These are phyloP conservation scores for Betta splendens DNA, from an alignment of 2,797 vertebrate species.

Conservation along the genomic window DNA sequence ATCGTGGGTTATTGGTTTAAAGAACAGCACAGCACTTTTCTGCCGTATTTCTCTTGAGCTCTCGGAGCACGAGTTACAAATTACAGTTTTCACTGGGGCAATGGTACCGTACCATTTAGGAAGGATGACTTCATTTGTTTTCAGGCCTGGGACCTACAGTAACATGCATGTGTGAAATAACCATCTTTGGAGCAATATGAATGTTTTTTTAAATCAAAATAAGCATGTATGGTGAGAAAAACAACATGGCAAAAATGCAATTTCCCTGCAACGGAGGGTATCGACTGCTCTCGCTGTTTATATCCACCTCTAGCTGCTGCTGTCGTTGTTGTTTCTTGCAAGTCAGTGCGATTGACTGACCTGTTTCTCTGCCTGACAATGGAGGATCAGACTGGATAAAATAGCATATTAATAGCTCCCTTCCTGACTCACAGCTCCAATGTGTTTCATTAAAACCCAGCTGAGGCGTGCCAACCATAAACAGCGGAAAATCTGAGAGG, in stretches of 20 bases:
- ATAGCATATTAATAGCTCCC: slow-evolving; percentile 55
- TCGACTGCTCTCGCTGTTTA: slow-evolving; percentile 7
- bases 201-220: too few species aligned
- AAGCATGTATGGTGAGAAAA: too few species aligned
- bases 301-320: slow-evolving; percentile 31
- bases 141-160: background rate
- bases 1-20: background rate
- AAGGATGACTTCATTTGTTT: background rate
- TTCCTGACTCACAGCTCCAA: slow-evolving; percentile 45
- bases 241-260: background rate
- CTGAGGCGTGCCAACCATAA: slow-evolving; percentile 45
- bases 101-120: slow-evolving; percentile 1
- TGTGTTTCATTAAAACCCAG: slow-evolving; percentile 65
- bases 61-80: background rate
- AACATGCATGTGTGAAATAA: background rate
- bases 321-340: slow-evolving; percentile 26
- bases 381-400: slow-evolving; percentile 47
- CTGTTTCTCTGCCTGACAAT: slow-evolving; percentile 46
- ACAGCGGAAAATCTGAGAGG: slow-evolving; percentile 44
- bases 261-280: slow-evolving; percentile 10
- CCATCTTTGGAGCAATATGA: background rate
- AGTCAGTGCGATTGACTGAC: slow-evolving; percentile 31
- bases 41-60: background rate
- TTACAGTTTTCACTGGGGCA: background rate
- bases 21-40: background rate